A percentile compares a stretch with the other conserved stretches of the same genome.
phyloP scores from a whole-genome alignment of 2,797 vertebrate genomes.

The Loris lydekkerianus region DNA sequence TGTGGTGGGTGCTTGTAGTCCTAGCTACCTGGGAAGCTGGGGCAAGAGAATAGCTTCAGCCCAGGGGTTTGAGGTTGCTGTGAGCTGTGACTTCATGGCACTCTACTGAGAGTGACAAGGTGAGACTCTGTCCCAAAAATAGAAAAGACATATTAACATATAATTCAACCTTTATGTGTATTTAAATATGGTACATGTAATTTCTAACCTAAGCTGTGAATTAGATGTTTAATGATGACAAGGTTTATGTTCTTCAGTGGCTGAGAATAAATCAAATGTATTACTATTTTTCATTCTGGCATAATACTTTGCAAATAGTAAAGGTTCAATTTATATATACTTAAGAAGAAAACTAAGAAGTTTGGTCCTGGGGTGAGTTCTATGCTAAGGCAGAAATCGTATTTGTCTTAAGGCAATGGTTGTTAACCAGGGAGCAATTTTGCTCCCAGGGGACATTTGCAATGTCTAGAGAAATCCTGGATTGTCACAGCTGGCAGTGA shows the following conservation, averaged over 20 bases:
- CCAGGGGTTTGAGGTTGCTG: no score
- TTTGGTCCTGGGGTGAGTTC: background rate
- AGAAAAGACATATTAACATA: background rate
- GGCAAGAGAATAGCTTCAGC: no score
- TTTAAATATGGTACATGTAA: background rate
- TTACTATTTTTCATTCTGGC: background rate
- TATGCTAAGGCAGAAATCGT: background rate
- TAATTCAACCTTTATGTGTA: conserved; percentile 22
- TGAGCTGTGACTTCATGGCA: no score
- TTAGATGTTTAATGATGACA: conserved; percentile 9
- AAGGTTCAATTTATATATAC: background rate
- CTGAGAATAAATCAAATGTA: background rate
- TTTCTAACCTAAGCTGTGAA: background rate
- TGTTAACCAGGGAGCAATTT: background rate
- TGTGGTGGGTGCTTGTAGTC: no score
- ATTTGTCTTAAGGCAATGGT: background rate
- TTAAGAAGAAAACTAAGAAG: background rate
- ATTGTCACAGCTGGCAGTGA: background rate
- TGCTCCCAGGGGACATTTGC: background rate
- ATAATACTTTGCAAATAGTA: background rate
- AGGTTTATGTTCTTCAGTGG: background rate
- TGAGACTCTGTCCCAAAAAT: no score
- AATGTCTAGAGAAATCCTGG: background rate
- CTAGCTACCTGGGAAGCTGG: no score
- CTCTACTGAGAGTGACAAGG: no score